A percentile compares a stretch with the other conserved stretches of the same genome.
These are phyloP conservation scores for Platanista minor DNA, from an alignment of 2,113 vertebrate genomes.

Conservation along the genomic window DNA sequence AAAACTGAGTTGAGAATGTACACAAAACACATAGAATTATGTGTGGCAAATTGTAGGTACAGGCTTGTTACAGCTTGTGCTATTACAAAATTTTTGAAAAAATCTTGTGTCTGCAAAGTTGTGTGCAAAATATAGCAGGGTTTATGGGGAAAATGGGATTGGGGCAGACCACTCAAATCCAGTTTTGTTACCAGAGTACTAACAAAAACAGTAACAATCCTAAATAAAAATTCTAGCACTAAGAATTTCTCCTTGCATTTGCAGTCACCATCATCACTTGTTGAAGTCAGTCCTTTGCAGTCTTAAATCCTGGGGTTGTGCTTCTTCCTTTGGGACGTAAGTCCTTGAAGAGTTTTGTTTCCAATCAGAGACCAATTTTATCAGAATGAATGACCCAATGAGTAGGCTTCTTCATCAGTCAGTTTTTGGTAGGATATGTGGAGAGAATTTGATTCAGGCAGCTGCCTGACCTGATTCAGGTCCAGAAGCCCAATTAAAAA, in stretches of 20 bases:
- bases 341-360: neutral
- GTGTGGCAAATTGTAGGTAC: neutral
- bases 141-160: neutral
- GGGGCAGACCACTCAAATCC: neutral
- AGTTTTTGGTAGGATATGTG: neutral
- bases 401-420: neutral
- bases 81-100: neutral
- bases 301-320: neutral
- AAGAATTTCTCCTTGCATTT: neutral
- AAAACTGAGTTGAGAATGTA: conserved; percentile 1
- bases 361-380: neutral
- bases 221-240: neutral
- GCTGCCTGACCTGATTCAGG: neutral
- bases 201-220: neutral
- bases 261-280: neutral
- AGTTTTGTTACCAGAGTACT: neutral
- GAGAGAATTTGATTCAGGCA: neutral
- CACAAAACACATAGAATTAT: neutral
- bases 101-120: neutral
- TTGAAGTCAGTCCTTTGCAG: neutral
- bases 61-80: neutral
- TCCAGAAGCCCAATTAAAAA: neutral
- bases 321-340: neutral
- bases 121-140: neutral
- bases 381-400: neutral